Base-by-base conservation (phyloP, 2,888 invertebrate genomes). In the Clunio marinus region DNA sequence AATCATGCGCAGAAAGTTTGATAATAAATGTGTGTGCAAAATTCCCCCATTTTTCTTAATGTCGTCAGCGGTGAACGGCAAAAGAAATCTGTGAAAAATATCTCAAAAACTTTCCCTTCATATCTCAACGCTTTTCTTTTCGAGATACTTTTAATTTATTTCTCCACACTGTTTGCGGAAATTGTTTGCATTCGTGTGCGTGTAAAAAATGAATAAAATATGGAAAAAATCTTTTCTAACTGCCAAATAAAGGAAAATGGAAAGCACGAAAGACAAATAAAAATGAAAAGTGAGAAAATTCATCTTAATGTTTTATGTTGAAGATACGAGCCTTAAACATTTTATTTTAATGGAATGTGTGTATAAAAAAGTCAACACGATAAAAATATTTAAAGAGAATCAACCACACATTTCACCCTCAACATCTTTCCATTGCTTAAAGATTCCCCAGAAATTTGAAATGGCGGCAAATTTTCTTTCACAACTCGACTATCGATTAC, bases 1-100 rank as follows among this genome's bases (percentile, higher is more conserved):
- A 60, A 60, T 60, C 60, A 60, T 60, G 60, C 60, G 60, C 60
- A 60, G 60, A 60, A 60, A 60, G 37, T 60, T 24, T 60, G 37
- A 41, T 60, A 60, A 60, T 24, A 58, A 58, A 25, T 51, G 35
- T 60, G 37, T 51, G 35, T 37, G 22, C 37, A 27, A 58, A 41
- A 60, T n/a, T 60, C 60, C 60, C 60, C 60, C 60, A 60, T 60
- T 60, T 60, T 60, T 60, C 24, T 27, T 58, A n/a, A n/a, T 27
- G 57, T n/a, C 41, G 22, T 41, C 22, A 22, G 17, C 10, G 51
- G 17, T 51, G 20, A 51, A 41, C n/a, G 15, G 32, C 5, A 15
- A 41, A 41, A n/a, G n/a, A 41, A 41, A 10, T 41, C 41, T 5
- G 3, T n/a, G 4, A 10, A n/a, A 41, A 15, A n/a, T n/a, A n/a